phyloP scores from a whole-genome alignment of 2,888 invertebrate genomes.

The Pomacea canaliculata region DNA sequence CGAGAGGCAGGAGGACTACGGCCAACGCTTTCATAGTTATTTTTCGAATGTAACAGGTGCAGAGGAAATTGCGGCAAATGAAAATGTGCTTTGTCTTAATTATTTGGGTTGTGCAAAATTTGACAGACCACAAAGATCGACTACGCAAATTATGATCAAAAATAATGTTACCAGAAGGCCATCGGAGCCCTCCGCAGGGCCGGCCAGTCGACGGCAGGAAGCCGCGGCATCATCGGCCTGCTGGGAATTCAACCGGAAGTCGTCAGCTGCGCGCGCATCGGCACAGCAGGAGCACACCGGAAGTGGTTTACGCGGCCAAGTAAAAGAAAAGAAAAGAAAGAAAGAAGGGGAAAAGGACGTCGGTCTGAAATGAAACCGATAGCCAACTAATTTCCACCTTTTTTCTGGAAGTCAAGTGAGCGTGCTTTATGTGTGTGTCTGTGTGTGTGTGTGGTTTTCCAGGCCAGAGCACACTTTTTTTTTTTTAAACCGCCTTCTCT shows the following conservation, averaged over 20 bases:
- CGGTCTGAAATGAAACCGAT: slow-evolving; percentile 23
- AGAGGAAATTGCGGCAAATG: too few relatives aligned
- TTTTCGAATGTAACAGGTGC: too few relatives aligned
- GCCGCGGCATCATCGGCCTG: slow-evolving; percentile 16
- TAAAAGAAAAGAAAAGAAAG: too few relatives aligned
- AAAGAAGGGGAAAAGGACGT: slow-evolving; percentile 4
- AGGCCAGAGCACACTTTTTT: neutral
- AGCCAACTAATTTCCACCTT: slow-evolving; percentile 23
- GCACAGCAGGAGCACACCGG: slow-evolving; percentile 20
- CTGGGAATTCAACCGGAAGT: slow-evolving; percentile 25
- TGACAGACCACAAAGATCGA: too few relatives aligned
- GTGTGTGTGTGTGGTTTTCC: neutral
- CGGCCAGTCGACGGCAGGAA: neutral
- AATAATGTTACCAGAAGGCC: too few relatives aligned
- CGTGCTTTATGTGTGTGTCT: too few relatives aligned
- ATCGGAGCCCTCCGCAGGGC: too few relatives aligned
- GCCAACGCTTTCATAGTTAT: too few relatives aligned
- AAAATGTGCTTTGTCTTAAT: too few relatives aligned
- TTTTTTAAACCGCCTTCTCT: neutral
- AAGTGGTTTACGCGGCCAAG: slow-evolving; percentile 20
- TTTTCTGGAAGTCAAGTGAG: neutral
- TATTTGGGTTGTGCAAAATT: too few relatives aligned
- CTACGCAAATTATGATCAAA: too few relatives aligned
- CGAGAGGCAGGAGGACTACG: too few relatives aligned
- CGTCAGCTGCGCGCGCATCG: slow-evolving; percentile 15